Conservation (phyloP, 2,888 invertebrate genomes). For the Rhamphomyia laevipes region DNA sequence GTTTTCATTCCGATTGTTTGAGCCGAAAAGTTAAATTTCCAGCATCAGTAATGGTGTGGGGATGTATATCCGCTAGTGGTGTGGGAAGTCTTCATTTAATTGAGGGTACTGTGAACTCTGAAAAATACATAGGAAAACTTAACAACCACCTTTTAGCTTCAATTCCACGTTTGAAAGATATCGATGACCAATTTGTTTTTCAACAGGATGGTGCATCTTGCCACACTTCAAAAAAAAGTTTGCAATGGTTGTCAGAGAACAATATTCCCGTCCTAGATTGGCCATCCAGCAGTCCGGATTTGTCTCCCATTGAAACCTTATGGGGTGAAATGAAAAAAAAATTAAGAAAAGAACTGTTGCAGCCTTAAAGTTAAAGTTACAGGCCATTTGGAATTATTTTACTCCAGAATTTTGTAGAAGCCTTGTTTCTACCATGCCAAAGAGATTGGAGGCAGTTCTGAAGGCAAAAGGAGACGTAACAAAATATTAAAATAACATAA, state of each 20-base stretch:
- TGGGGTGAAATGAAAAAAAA: no score
- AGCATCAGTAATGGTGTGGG: conserved; percentile 11
- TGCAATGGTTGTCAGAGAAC: neutral
- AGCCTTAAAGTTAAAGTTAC: no score
- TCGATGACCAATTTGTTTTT: conserved; percentile 3
- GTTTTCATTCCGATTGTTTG: conserved; percentile 9
- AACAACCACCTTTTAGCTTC: conserved; percentile 11
- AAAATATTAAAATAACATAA: no score
- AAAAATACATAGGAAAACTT: conserved; percentile 9
- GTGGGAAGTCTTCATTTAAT: conserved; percentile 10
- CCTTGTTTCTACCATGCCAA: no score
- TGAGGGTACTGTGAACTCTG: conserved; percentile 9
- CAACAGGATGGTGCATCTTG: conserved; percentile 7
- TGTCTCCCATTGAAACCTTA: no score
- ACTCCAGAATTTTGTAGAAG: no score
- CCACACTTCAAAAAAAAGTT: neutral
- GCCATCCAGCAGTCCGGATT: neutral
- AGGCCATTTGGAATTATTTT: no score
- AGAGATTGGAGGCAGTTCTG: no score
- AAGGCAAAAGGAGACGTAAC: no score
- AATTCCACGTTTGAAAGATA: conserved; percentile 8
- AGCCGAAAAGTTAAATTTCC: conserved; percentile 11
- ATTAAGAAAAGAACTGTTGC: no score
- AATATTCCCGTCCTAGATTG: neutral
- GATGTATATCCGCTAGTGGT: conserved; percentile 11